phyloP scores from a whole-genome alignment of 2,113 vertebrate genomes.

The Cavia porcellus region DNA sequence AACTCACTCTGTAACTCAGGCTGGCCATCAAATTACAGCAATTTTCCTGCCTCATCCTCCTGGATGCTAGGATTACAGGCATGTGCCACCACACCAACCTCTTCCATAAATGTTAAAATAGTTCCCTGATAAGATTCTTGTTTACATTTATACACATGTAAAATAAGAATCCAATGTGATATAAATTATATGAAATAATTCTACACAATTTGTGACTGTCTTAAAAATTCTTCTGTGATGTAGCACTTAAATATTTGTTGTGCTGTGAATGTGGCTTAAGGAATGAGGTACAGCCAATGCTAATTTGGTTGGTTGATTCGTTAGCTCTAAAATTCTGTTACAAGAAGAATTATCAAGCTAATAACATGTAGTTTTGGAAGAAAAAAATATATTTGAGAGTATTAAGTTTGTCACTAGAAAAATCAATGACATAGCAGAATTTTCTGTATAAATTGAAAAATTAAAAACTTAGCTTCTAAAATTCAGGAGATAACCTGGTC shows the following conservation, averaged over 20 bases:
- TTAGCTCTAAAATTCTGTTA: neutral
- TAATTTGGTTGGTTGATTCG: neutral
- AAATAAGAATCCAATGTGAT: slow-evolving; percentile 15
- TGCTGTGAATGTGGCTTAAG: neutral
- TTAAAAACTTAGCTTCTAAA: neutral
- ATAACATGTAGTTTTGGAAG: neutral
- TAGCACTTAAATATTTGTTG: neutral
- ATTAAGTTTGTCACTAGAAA: slow-evolving; percentile 38
- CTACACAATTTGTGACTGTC: neutral
- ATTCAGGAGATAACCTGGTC: neutral
- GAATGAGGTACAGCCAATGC: neutral
- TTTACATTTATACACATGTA: neutral
- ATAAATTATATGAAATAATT: neutral
- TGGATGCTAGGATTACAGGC: neutral
- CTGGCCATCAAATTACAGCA: neutral
- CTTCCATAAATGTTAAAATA: slow-evolving; percentile 45
- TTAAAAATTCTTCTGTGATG: neutral
- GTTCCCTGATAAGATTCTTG: neutral
- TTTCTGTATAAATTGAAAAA: neutral
- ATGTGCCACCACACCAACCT: neutral
- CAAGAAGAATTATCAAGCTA: neutral
- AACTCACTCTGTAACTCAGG: neutral
- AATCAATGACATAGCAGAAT: neutral
- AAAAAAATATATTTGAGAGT: neutral
- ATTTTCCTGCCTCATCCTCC: neutral